Evolutionary conservation across 1,140 invertebrate genomes (phyloP).

Genomic region (Brachionus rubens): DNA sequence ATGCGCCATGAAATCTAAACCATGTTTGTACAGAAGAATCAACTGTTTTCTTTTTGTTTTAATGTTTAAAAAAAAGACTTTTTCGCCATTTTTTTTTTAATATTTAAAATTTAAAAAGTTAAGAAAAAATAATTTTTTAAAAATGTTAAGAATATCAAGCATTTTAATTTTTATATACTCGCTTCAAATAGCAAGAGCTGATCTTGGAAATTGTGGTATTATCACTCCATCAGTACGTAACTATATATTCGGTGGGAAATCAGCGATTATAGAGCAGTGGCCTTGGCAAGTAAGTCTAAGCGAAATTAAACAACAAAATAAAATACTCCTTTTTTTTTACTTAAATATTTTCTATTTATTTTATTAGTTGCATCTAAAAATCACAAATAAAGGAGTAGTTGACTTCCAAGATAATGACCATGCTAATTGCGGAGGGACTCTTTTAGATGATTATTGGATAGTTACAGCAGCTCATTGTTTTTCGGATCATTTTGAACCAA

Average conservation of each 20-base stretch:
- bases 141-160: neutral
- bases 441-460: constrained; percentile 38
- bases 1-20: too few relatives aligned
- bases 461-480: constrained; percentile 45
- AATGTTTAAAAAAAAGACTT: neutral
- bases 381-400: neutral
- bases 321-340: neutral
- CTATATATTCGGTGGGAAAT: constrained; percentile 22
- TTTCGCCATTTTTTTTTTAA: neutral
- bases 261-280: constrained; percentile 23
- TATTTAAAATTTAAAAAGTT: neutral
- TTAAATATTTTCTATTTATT: neutral
- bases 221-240: constrained; percentile 9
- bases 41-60: too few relatives aligned
- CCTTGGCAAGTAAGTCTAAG: constrained; percentile 41
- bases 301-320: too few relatives aligned
- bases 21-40: too few relatives aligned
- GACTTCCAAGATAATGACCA: constrained; percentile 11
- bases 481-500: constrained; percentile 19
- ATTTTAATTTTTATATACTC: neutral
- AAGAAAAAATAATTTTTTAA: neutral
- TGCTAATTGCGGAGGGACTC: constrained; percentile 40
- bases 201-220: constrained; percentile 11
- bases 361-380: constrained; percentile 29
- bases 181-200: neutral